These are phyloP conservation scores for Pomacea canaliculata DNA, from an alignment of 2,888 invertebrate genomes.

Conservation along the genomic window DNA sequence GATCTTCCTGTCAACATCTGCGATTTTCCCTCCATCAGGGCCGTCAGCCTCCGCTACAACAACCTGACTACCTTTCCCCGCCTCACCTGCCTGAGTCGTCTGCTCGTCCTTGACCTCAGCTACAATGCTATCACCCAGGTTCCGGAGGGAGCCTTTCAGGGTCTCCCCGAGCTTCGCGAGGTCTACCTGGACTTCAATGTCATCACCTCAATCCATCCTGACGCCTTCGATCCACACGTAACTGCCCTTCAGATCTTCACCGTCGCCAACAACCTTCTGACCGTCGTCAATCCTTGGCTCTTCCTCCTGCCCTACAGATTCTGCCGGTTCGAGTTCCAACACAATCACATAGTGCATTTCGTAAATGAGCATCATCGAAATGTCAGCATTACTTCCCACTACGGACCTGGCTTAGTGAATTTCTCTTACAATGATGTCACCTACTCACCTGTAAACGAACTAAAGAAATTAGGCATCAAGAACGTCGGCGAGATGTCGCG, in stretches of 20 bases:
- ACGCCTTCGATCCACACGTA: neutral
- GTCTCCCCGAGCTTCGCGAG: conserved; percentile 3
- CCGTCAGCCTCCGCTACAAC: conserved; percentile 4
- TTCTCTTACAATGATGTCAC: conserved; percentile 7
- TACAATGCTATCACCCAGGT: conserved; percentile 1
- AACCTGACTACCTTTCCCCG: neutral
- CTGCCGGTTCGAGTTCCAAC: conserved; percentile 5
- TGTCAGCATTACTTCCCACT: neutral
- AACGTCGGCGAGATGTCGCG: neutral
- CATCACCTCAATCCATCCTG: conserved; percentile 10
- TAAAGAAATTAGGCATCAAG: neutral
- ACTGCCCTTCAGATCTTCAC: conserved; percentile 4
- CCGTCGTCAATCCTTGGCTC: neutral
- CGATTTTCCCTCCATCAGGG: neutral
- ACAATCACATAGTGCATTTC: conserved; percentile 3
- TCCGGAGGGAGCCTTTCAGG: neutral
- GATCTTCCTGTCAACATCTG: conserved; percentile 8
- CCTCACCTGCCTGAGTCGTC: neutral
- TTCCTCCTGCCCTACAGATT: neutral
- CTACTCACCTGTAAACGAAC: neutral
- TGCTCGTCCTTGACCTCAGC: conserved; percentile 8
- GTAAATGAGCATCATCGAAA: neutral
- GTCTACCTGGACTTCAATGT: conserved; percentile 9
- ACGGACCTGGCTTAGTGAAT: conserved; percentile 7
- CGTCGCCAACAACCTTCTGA: conserved; percentile 2